Percentiles rank a stretch among this genome's conserved stretches.
phyloP scores from a whole-genome alignment of 2,797 vertebrate species.

The Gobionotothen gibberifrons region DNA sequence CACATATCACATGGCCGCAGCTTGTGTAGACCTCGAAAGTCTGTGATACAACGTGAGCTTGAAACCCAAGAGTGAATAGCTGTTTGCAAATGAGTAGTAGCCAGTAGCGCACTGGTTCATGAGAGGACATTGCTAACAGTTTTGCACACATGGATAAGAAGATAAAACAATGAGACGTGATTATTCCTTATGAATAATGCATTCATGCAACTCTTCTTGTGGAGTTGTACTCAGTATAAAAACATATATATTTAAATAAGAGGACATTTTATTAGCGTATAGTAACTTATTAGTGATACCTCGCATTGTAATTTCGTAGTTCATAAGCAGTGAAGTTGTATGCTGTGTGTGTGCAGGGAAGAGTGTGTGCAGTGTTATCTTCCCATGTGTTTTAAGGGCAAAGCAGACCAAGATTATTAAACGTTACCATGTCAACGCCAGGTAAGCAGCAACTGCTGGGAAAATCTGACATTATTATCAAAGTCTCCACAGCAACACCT shows the following conservation, averaged over 20 bases:
- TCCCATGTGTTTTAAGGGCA: constrained; percentile 5
- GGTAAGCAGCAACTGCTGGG: constrained; percentile 28
- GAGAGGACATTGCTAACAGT: too few relatives aligned
- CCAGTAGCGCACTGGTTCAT: background rate
- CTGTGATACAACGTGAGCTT: constrained; percentile 77
- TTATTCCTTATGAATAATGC: too few relatives aligned
- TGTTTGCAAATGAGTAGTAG: constrained; percentile 9
- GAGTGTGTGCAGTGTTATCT: background rate
- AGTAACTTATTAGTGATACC: too few relatives aligned
- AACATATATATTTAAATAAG: too few relatives aligned
- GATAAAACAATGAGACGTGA: too few relatives aligned
- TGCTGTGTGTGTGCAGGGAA: background rate
- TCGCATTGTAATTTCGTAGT: constrained; percentile 1
- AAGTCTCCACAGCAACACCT: constrained; percentile 26
- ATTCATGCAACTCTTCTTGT: too few relatives aligned
- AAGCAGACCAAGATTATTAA: constrained; percentile 27
- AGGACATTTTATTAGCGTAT: too few relatives aligned
- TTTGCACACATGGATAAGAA: too few relatives aligned
- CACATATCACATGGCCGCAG: constrained; percentile 72
- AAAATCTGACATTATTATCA: background rate
- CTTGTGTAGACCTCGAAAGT: constrained; percentile 61
- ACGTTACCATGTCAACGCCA: constrained; percentile 39
- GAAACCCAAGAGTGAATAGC: constrained; percentile 44
- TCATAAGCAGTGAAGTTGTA: background rate
- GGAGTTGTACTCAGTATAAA: too few relatives aligned